Base-by-base conservation (phyloP, 1,140 invertebrate species). In the Meloidogyne hapla region DNA sequence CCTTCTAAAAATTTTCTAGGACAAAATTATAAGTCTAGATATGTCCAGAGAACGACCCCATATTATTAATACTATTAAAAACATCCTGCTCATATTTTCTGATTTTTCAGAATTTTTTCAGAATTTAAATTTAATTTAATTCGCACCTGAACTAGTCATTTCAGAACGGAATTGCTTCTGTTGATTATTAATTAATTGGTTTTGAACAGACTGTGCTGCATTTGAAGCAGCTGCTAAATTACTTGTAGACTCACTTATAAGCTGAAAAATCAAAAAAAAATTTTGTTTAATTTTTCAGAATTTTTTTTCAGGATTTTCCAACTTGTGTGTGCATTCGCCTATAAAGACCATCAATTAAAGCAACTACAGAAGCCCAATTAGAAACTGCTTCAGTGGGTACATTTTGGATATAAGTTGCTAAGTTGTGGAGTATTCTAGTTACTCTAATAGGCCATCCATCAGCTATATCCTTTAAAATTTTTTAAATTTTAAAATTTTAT, bases 361-460 rank as follows among this genome's bases (percentile, higher is more conserved):
- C 88, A 66, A 98, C 90, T 3, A 96, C 91, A 26, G 91, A 90
- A 74, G 91, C 91, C 92, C 94, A 97, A 25, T 84, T 83, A 26
- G 81, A 81, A 1, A 82, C 61, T 45, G 64, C 64, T 66, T 73
- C n/a, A 66, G 70, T 28, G 89, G 94, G 92, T 45, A 98, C 89
- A 88, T 98, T 98, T 82, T 91, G 92, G 1, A 94, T 92, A 88
- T 98, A 98, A 83, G 91, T 92, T 1, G 94, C 92, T 81, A 98
- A 91, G 88, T 99, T 99, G 79, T 91, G 91, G 38, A 96, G 88
- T 64, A 95, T 92, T 25, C 81, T 45, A 3, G 76, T 75, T 28
- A 85, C 48, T 28, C 75, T 80, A 28, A 72, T 61, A 5, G 80
- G 81, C 84, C 87, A 86, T 21, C 68, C 76, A 63, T 86, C 81